Evolutionary conservation across 2,888 invertebrate genomes (phyloP).

Genomic region (Heliconius erato): DNA sequence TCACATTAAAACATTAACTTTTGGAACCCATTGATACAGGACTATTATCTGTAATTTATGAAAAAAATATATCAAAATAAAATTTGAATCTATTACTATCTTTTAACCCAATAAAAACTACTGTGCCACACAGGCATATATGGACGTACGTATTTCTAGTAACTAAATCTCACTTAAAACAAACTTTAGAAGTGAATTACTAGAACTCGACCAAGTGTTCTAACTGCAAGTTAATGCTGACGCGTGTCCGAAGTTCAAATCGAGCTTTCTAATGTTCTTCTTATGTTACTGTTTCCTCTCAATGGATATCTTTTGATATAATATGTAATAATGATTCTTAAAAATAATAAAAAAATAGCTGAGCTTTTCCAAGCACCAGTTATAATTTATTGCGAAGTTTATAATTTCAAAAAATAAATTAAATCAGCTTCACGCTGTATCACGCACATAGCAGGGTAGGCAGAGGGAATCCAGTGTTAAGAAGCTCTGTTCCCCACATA

Average conservation of each 20-base stretch:
- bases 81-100: neutral
- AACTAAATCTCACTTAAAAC: conserved; percentile 9
- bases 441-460: no score
- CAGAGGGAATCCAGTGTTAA: no score
- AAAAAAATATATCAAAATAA: no score
- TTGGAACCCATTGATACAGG: no score
- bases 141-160: neutral
- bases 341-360: neutral
- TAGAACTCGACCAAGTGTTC: conserved; percentile 7
- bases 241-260: conserved; percentile 16
- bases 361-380: no score
- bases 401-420: no score
- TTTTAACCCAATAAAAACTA: neutral
- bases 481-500: no score
- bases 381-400: neutral
- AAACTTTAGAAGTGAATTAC: conserved; percentile 26
- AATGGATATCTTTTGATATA: neutral
- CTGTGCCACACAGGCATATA: neutral
- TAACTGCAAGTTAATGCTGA: conserved; percentile 9
- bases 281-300: neutral
- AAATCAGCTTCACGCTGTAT: no score
- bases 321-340: neutral
- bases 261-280: conserved; percentile 25
- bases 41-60: no score
- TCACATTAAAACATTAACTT: no score